A percentile compares a stretch with the other conserved stretches of the same genome.
Conservation (phyloP, 1,140 invertebrate genomes). For the Arctopsyche grandis region DNA sequence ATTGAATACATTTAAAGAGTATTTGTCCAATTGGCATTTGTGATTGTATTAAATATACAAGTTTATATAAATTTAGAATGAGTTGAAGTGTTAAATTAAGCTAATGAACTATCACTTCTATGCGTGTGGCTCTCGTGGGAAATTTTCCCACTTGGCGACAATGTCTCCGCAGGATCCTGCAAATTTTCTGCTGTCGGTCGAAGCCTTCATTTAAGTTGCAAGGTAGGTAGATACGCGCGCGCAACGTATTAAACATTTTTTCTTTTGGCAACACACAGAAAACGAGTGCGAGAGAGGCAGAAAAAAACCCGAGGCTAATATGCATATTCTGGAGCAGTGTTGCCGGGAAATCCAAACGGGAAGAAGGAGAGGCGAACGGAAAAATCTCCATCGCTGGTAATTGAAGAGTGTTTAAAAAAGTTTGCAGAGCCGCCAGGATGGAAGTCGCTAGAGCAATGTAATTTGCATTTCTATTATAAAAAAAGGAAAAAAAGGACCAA, state of each 20-base stretch:
- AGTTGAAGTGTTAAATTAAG: too few relatives aligned
- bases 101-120: too few relatives aligned
- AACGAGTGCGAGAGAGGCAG: not conserved
- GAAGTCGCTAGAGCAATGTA: conserved; percentile 52
- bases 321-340: conserved; percentile 49
- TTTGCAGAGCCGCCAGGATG: conserved; percentile 50
- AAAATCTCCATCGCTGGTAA: conserved; percentile 54
- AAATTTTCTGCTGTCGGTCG: not conserved
- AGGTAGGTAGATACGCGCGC: conserved; percentile 28
- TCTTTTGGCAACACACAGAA: conserved; percentile 17
- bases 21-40: not conserved
- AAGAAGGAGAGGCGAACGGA: conserved; percentile 47
- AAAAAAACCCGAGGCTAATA: conserved; percentile 51
- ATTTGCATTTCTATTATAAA: conserved; percentile 55
- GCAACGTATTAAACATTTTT: conserved; percentile 53
- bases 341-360: not conserved
- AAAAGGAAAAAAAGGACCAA: conserved; percentile 45
- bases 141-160: not conserved
- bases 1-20: not conserved
- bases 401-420: conserved; percentile 56
- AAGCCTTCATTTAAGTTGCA: conserved; percentile 11
- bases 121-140: too few relatives aligned
- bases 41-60: too few relatives aligned
- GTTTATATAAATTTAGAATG: too few relatives aligned
- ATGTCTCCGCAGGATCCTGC: not conserved